Percentiles rank a stretch among this genome's conserved stretches.
These are phyloP conservation scores for Urocynchramus pylzowi DNA, from an alignment of 2,113 vertebrate species.

Conservation along the genomic window DNA sequence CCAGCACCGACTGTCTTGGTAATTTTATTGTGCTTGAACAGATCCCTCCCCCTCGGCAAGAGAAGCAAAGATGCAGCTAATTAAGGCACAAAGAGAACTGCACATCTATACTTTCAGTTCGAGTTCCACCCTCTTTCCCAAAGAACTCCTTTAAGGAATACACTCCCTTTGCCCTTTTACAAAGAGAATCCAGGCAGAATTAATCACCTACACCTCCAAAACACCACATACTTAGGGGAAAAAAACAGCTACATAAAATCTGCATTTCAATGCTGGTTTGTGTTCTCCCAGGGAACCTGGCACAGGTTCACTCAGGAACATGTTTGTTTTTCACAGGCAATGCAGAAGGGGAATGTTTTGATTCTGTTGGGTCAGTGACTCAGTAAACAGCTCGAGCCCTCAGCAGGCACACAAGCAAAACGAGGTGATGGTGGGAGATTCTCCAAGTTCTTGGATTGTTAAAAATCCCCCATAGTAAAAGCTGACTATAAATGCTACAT, in stretches of 20 bases:
- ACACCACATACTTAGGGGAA: not conserved
- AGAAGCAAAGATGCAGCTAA: not conserved
- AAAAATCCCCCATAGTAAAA: not conserved
- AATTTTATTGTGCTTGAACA: not conserved
- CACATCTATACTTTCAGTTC: not conserved
- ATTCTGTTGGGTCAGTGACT: not conserved
- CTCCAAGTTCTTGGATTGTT: not conserved
- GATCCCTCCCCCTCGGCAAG: accelerated
- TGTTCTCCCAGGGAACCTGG: not conserved
- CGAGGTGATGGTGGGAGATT: not conserved
- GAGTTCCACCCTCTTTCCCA: not conserved
- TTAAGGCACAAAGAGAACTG: not conserved
- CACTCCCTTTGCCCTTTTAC: not conserved
- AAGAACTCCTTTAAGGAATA: not conserved
- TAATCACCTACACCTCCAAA: not conserved
- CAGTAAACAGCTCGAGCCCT: not conserved
- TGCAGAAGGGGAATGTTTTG: not conserved
- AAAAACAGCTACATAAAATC: not conserved
- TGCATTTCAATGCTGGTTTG: not conserved
- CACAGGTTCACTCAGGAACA: not conserved
- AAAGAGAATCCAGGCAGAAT: not conserved
- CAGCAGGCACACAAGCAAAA: not conserved
- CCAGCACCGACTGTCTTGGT: not conserved
- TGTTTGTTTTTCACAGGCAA: not conserved
- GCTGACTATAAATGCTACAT: not conserved